These are phyloP conservation scores for Hoplostethus mediterraneus DNA, from an alignment of 2,797 vertebrate genomes.

Conservation along the genomic window DNA sequence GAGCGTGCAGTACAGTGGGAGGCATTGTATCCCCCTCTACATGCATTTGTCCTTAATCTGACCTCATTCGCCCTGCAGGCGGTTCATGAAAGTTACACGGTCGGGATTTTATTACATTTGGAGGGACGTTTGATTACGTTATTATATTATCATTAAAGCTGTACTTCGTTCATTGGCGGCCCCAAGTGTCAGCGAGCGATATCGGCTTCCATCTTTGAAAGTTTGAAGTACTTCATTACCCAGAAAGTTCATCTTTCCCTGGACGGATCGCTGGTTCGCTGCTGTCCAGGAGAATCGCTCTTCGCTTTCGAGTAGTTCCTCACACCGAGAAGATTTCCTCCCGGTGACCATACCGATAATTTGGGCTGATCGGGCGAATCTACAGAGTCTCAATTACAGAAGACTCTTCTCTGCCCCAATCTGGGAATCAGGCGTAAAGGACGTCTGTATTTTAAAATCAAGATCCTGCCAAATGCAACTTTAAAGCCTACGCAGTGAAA, in stretches of 20 bases:
- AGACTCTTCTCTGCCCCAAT: constrained; percentile 61
- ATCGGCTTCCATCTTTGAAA: too few species aligned
- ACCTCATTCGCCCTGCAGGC: too few species aligned
- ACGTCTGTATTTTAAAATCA: constrained; percentile 48
- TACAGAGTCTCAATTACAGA: constrained; percentile 65
- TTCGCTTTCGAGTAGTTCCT: constrained; percentile 12
- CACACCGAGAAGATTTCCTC: constrained; percentile 32
- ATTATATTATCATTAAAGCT: too few species aligned
- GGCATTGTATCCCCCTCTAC: too few species aligned
- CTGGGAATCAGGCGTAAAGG: constrained; percentile 60
- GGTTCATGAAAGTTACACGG: too few species aligned
- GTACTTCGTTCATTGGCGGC: too few species aligned
- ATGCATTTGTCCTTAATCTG: too few species aligned
- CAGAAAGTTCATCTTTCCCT: constrained; percentile 10
- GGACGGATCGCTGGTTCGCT: constrained; percentile 1
- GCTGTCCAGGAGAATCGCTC: constrained; percentile 32
- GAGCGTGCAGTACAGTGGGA: too few species aligned
- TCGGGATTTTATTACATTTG: too few species aligned
- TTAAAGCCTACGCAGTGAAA: constrained; percentile 59
- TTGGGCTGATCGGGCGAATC: constrained; percentile 57
- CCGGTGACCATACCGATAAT: constrained; percentile 60
- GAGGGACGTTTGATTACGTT: too few species aligned
- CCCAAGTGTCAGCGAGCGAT: too few species aligned
- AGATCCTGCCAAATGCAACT: constrained; percentile 54
- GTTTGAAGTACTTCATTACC: too few species aligned